A percentile compares a stretch with the other conserved stretches of the same genome.
These are phyloP conservation scores for Plagodis pulveraria DNA, from an alignment of 2,888 invertebrate genomes.

Conservation along the genomic window DNA sequence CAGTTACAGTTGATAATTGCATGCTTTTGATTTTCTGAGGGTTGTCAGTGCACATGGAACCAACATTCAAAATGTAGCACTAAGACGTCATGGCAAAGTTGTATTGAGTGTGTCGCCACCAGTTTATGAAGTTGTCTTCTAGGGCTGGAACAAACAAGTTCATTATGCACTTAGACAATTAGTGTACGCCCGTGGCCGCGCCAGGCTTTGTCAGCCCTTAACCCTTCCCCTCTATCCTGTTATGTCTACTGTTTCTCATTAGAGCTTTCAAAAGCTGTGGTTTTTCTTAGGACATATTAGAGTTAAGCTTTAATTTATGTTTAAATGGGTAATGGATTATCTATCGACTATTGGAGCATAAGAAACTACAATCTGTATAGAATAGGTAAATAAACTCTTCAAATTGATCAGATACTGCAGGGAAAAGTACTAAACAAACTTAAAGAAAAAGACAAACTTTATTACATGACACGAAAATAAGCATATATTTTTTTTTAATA, in stretches of 20 bases:
- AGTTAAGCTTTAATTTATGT: slow-evolving; percentile 7
- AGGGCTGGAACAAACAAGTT: slow-evolving; percentile 77
- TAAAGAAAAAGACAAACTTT: too few species aligned
- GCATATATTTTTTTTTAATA: too few species aligned
- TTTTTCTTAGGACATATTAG: slow-evolving; percentile 14
- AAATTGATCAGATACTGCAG: too few species aligned
- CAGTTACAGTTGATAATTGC: slow-evolving; percentile 7
- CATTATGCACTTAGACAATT: slow-evolving; percentile 84
- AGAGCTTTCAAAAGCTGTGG: slow-evolving; percentile 37
- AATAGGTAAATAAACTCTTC: too few species aligned
- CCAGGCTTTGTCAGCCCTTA: slow-evolving; percentile 63
- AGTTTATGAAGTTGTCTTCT: slow-evolving; percentile 48
- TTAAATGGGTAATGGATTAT: slow-evolving; percentile 3
- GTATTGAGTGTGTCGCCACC: slow-evolving; percentile 29
- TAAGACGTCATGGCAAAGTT: slow-evolving; percentile 42
- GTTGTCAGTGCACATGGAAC: slow-evolving; percentile 27
- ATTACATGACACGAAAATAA: too few species aligned
- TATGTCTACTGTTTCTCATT: slow-evolving; percentile 41
- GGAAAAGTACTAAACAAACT: too few species aligned
- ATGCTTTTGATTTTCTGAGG: slow-evolving; percentile 12
- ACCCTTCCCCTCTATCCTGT: slow-evolving; percentile 58
- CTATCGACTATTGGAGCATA: slow-evolving; percentile 1
- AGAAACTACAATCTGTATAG: too few species aligned
- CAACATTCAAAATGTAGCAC: slow-evolving; percentile 47
- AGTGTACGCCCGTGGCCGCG: slow-evolving; percentile 72